phyloP scores from a whole-genome alignment of 2,113 vertebrate genomes.

The Indicator indicator region DNA sequence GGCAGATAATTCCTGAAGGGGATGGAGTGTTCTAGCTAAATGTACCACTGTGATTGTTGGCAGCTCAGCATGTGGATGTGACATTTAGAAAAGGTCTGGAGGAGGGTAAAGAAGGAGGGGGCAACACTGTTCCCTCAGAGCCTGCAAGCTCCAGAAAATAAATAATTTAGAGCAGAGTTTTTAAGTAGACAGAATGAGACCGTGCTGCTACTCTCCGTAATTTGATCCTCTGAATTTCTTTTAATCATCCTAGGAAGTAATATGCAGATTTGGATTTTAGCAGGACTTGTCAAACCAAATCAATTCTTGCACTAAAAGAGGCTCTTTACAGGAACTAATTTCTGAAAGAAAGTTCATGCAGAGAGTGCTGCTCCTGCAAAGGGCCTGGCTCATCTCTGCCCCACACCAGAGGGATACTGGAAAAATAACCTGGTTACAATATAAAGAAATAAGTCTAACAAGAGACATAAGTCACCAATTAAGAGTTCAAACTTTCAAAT shows the following conservation, averaged over 20 bases:
- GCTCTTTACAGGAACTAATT: not conserved
- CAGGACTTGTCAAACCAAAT: not conserved
- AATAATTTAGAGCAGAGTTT: not conserved
- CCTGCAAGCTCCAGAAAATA: not conserved
- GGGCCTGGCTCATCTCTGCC: not conserved
- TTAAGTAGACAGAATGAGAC: not conserved
- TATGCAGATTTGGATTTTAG: not conserved
- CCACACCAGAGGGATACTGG: not conserved
- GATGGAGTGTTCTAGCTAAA: not conserved
- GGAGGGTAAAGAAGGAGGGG: not conserved
- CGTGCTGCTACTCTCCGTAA: not conserved
- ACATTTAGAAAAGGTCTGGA: not conserved
- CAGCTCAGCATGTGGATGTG: not conserved
- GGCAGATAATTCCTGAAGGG: not conserved
- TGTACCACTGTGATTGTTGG: not conserved
- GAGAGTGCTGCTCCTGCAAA: not conserved
- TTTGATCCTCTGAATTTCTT: not conserved
- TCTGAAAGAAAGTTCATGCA: not conserved
- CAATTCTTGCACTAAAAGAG: not conserved
- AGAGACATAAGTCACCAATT: not conserved
- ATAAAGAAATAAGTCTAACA: not conserved
- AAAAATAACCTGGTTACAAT: not conserved
- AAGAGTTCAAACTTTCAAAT: not conserved
- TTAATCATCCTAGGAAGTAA: not conserved
- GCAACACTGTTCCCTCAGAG: not conserved